Percentiles rank a stretch among this genome's conserved stretches.
These are phyloP conservation scores for Lutraria rhynchaena DNA, from an alignment of 1,140 invertebrate species.

Conservation along the genomic window DNA sequence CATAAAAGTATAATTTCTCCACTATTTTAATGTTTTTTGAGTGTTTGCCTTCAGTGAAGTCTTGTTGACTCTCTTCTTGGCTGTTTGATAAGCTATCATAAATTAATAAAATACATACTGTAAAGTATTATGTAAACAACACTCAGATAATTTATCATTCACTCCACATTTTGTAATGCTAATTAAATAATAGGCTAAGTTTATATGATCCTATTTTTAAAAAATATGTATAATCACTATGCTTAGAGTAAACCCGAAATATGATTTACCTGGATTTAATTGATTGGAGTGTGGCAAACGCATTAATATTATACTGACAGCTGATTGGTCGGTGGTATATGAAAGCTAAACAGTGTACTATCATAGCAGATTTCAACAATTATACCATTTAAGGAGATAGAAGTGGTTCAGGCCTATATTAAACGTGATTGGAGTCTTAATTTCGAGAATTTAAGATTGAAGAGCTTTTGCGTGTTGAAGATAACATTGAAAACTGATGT, in stretches of 20 bases:
- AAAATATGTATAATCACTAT: background rate
- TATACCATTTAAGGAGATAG: too few species aligned
- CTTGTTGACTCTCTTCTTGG: slow-evolving; percentile 29
- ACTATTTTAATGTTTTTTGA: slow-evolving; percentile 42
- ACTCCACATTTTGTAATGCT: too few species aligned
- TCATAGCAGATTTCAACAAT: background rate
- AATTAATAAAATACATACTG: slow-evolving; percentile 48
- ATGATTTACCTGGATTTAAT: slow-evolving; percentile 13
- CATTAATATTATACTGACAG: slow-evolving; percentile 3
- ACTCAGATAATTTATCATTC: too few species aligned
- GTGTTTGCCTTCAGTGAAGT: slow-evolving; percentile 20
- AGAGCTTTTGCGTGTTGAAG: too few species aligned
- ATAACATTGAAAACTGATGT: too few species aligned
- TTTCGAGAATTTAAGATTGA: too few species aligned
- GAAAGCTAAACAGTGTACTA: slow-evolving; percentile 18
- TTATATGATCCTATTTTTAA: background rate
- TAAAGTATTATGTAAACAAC: slow-evolving; percentile 27
- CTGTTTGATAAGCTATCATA: slow-evolving; percentile 27
- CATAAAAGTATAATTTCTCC: slow-evolving; percentile 52
- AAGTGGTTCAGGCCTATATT: too few species aligned
- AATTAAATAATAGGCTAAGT: too few species aligned
- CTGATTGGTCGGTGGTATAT: slow-evolving; percentile 37
- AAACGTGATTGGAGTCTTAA: too few species aligned
- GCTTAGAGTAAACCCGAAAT: background rate
- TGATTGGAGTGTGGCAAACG: slow-evolving; percentile 33